Evolutionary conservation across 2,888 invertebrate genomes (phyloP).

Genomic region (Synanthedon tipuliformis): DNA sequence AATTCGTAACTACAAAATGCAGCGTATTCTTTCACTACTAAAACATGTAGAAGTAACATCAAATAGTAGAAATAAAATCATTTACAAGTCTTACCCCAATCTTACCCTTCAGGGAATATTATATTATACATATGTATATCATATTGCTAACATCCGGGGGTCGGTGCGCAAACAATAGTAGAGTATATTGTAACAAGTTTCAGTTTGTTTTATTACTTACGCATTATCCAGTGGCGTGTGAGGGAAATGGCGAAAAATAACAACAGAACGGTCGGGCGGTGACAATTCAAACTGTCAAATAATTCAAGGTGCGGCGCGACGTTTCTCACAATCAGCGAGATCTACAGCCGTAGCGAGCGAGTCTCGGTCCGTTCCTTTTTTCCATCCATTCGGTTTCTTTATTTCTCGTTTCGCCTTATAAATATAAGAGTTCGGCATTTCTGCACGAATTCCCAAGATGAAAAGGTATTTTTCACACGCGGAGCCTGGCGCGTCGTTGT

Average conservation of each 20-base stretch:
- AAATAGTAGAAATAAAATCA: not conserved
- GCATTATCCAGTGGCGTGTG: slow-evolving; percentile 28
- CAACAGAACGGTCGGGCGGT: slow-evolving; percentile 36
- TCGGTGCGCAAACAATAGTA: slow-evolving; percentile 28
- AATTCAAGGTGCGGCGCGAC: slow-evolving; percentile 54
- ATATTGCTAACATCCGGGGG: slow-evolving; percentile 20
- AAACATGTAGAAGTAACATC: too few species aligned
- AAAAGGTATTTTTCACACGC: slow-evolving; percentile 60
- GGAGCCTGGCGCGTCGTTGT: slow-evolving; percentile 28
- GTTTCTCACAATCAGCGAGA: slow-evolving; percentile 64
- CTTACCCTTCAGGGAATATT: slow-evolving; percentile 19
- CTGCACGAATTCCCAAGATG: slow-evolving; percentile 62
- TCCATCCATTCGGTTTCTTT: slow-evolving; percentile 58
- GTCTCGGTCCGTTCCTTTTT: slow-evolving; percentile 32
- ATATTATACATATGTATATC: slow-evolving; percentile 25
- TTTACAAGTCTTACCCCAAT: slow-evolving; percentile 15
- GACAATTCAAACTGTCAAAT: slow-evolving; percentile 62
- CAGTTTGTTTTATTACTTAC: slow-evolving; percentile 39
- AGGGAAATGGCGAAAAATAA: slow-evolving; percentile 37
- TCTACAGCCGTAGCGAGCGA: slow-evolving; percentile 44
- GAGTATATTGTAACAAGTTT: slow-evolving; percentile 26
- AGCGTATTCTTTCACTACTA: too few species aligned
- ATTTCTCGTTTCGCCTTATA: slow-evolving; percentile 58
- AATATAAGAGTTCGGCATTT: slow-evolving; percentile 62
- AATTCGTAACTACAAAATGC: too few species aligned